Conservation (phyloP, 2,113 vertebrate genomes). For the Dasyornis broadbenti region DNA sequence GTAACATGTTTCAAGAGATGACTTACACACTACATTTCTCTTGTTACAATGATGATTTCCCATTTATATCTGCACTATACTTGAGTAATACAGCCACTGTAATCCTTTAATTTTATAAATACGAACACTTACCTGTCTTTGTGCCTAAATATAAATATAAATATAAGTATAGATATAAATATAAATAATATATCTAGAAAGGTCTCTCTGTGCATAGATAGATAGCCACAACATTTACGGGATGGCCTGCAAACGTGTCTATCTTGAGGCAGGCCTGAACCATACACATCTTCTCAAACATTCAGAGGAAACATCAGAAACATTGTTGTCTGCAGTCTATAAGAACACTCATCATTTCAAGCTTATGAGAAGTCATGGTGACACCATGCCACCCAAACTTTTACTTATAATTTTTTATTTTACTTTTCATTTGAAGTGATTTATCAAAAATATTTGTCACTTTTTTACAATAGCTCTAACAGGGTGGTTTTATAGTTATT, state of each 20-base stretch:
- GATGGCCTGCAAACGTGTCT: not conserved
- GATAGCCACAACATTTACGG: not conserved
- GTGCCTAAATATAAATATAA: not conserved
- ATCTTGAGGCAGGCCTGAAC: not conserved
- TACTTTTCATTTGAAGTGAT: not conserved
- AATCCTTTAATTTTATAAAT: not conserved
- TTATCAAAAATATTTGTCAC: not conserved
- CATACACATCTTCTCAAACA: not conserved
- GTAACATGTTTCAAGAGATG: not conserved
- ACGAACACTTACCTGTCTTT: not conserved
- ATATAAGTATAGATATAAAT: no score
- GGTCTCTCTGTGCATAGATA: not conserved
- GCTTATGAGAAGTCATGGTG: not conserved
- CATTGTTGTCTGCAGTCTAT: not conserved
- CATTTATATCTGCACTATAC: not conserved
- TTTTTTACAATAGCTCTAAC: not conserved
- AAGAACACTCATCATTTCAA: not conserved
- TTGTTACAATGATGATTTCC: not conserved
- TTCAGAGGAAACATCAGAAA: not conserved
- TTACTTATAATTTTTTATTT: not conserved
- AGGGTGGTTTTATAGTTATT: not conserved
- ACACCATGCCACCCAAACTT: not conserved
- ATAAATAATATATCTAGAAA: not conserved
- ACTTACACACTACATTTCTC: not conserved
- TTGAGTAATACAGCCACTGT: not conserved